Evolutionary conservation across 2,888 invertebrate species (phyloP), one percentile per base, ranked within the genome.

Genomic region (Leucozona laternaria): DNA sequence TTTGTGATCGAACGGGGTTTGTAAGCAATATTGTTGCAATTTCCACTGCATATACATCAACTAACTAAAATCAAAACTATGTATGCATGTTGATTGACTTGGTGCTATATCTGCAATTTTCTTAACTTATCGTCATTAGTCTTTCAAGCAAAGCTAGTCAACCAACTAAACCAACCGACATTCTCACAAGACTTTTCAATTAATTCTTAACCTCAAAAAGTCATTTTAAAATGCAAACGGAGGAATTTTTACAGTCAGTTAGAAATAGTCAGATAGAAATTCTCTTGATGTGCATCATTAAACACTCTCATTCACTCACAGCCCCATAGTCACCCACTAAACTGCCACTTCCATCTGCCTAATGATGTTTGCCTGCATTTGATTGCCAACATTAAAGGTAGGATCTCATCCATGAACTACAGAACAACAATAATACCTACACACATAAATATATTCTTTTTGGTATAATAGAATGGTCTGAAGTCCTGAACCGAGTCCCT

Each of bases 351-450:
- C 62, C 64, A 78, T 82, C 71, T 79, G 70, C 79, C 79, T 84
- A 84, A 84, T 80, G 80, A 76, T 80, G 71, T 79, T 80, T 80
- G 58, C 66, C 84, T 84, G 84, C 80, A 80, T 79, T 80, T 76
- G 76, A 84, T 79, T 79, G 84, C 84, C 71, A 76, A 76, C 76
- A 55, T 66, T 84, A 71, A 79, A 76, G 75, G 60, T 31, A 66
- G 43, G 22, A 64, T 50, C 8, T 57, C 53, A 57, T 40, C 64
- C 57, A 71, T 60, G 66, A 68, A 43, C 60, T 60, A 60, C 15
- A 60, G 60, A 22, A 66, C 48, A 66, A 43, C 62, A 62, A 66
- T 28, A 45, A 22, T 11, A n/a, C n/a, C n/a, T n/a, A n/a, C n/a
- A n/a, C n/a, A n/a, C n/a, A n/a, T n/a, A n/a, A 11, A 6, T 43